A percentile compares a stretch with the other conserved stretches of the same genome.
These are phyloP conservation scores for Coregonus sp. DNA, from an alignment of 2,797 vertebrate genomes.

Conservation along the genomic window DNA sequence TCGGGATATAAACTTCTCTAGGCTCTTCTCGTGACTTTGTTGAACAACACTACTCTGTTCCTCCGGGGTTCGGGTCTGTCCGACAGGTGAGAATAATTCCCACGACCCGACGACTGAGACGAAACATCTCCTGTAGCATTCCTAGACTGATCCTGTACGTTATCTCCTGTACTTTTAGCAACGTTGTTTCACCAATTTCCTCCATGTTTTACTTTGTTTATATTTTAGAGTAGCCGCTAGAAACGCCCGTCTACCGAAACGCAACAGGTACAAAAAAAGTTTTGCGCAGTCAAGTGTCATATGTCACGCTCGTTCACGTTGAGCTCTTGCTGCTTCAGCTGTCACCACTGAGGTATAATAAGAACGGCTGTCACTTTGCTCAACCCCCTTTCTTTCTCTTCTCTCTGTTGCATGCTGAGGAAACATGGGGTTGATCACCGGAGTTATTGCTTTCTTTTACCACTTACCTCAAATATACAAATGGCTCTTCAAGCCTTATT, in stretches of 20 bases:
- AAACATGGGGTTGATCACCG: constrained; percentile 86
- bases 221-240: constrained; percentile 67
- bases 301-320: constrained; percentile 13
- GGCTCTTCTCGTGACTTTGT: constrained; percentile 79
- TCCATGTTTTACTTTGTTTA: constrained; percentile 65
- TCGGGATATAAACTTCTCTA: constrained; percentile 66
- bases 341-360: constrained; percentile 34
- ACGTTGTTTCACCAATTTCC: constrained; percentile 5
- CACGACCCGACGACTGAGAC: not conserved
- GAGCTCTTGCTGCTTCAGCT: constrained; percentile 47
- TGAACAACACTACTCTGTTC: constrained; percentile 71
- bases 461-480: constrained; percentile 87
- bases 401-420: not conserved
- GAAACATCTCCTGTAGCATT: constrained; percentile 19
- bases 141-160: not conserved
- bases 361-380: too few species aligned
- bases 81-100: constrained; percentile 8
- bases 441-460: constrained; percentile 81
- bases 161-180: not conserved
- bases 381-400: not conserved
- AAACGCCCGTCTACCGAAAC: constrained; percentile 44
- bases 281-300: constrained; percentile 28
- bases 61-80: constrained; percentile 31
- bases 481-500: constrained; percentile 91
- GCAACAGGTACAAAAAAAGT: not conserved